Base-by-base conservation (phyloP, 2,797 vertebrate species). In the Mormyrus proboscirostris region DNA sequence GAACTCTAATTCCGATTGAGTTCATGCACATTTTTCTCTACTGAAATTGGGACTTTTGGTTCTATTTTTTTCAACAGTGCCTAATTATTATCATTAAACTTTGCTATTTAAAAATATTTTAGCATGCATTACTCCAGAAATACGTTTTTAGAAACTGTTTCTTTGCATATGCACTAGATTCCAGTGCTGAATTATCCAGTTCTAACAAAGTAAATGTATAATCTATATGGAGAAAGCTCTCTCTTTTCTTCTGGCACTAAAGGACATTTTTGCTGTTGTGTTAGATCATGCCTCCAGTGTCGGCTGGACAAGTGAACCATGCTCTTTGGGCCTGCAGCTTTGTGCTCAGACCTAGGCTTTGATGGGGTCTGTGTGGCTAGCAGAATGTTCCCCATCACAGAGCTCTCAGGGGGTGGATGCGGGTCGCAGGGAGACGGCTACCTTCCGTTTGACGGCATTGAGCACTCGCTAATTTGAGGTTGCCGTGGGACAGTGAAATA, bases 401-500 rank as follows among this genome's bases (percentile, higher is more conserved):
- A 53, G 50, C 53, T 44, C 51, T 86, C 22, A 9, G 50, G 25
- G 49, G 84, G 14, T 22, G 10, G 29, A 14, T 38, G 49, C 2
- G 29, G 16, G 85, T 50, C 22, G 33, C 12, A 59, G 51, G 84
- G 50, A 41, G 29, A 25, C 25, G 14, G 83, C 41, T 4, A 3
- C 7, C 10, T 25, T 47, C 88, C n/a, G 19, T 53, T 47, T 62
- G 53, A 62, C 22, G 55, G 53, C 53, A 29, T 3, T 49, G 53
- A n/a, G 53, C 22, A 47, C 89, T 88, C 92, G 90, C 94, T 94
- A 93, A 94, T 95, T 95, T 93, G 88, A 91, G 93, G 94, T 93
- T 95, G 92, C 94, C 91, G 92, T 93, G 95, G 95, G 95, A 95
- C 92, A 93, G 94, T 93, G 93, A 95, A 95, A 95, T 94, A 95